A percentile compares a stretch with the other conserved stretches of the same genome.
These are phyloP conservation scores for Melanogrammus aeglefinus DNA, from an alignment of 2,797 vertebrate species.

Conservation along the genomic window DNA sequence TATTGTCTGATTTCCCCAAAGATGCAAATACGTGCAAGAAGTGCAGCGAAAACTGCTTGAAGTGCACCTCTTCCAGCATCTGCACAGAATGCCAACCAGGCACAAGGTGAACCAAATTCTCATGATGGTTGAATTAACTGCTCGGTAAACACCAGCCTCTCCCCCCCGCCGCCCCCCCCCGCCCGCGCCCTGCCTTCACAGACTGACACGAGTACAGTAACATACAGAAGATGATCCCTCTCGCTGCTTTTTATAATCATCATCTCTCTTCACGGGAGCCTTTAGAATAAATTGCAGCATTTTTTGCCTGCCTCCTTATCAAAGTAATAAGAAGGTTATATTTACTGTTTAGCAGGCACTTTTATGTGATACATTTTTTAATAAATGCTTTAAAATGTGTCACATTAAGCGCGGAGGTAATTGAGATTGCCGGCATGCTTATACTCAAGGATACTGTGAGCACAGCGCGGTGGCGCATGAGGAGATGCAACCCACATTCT, in stretches of 20 bases:
- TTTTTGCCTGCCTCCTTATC: not conserved
- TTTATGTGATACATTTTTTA: not conserved
- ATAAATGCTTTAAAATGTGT: not conserved
- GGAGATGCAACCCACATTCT: not conserved
- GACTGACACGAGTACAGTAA: no score
- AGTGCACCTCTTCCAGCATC: conserved; percentile 83
- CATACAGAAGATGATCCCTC: no score
- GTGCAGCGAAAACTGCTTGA: conserved; percentile 89
- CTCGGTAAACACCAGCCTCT: conserved; percentile 45
- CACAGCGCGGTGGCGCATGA: not conserved
- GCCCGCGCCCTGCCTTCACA: not conserved
- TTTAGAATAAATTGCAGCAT: conserved; percentile 23
- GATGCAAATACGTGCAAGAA: conserved; percentile 86
- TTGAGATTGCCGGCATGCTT: not conserved
- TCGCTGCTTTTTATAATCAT: conserved; percentile 1
- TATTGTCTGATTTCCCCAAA: conserved; percentile 66
- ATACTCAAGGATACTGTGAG: not conserved
- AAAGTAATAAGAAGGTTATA: not conserved
- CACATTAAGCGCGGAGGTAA: not conserved
- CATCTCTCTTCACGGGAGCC: conserved; percentile 18
- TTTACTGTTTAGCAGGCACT: not conserved
- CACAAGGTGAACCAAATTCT: conserved; percentile 80
- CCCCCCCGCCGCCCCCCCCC: not conserved
- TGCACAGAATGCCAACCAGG: conserved; percentile 91
- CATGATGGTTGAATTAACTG: conserved; percentile 50